phyloP scores from a whole-genome alignment of 2,797 vertebrate genomes.

The Sorex maritimensis region DNA sequence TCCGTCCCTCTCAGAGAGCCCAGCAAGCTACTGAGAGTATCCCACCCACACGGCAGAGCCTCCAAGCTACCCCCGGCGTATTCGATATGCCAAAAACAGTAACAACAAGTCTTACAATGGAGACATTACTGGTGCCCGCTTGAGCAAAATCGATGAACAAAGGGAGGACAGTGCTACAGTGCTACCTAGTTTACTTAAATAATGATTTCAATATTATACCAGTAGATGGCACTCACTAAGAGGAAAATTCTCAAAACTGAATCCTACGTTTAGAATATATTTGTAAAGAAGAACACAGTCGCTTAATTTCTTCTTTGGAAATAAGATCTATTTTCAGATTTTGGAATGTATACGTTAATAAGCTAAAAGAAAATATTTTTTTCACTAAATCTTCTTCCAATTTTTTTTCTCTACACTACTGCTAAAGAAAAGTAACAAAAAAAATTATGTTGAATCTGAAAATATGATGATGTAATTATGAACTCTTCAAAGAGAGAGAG shows the following conservation, averaged over 20 bases:
- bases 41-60: too few species aligned
- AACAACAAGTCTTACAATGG: too few species aligned
- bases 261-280: neutral
- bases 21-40: too few species aligned
- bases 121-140: too few species aligned
- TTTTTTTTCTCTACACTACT: neutral
- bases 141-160: too few species aligned
- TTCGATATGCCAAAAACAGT: too few species aligned
- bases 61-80: too few species aligned
- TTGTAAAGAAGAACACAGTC: neutral
- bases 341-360: neutral
- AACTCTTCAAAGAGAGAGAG: neutral
- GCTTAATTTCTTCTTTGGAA: slow-evolving; percentile 34
- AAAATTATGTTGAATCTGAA: neutral
- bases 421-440: neutral
- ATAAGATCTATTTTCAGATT: neutral
- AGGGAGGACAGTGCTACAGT: neutral
- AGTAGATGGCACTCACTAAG: slow-evolving; percentile 78
- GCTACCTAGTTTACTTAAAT: neutral
- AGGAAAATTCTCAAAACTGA: slow-evolving; percentile 50
- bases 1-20: too few species aligned
- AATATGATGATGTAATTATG: slow-evolving; percentile 17
- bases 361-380: neutral
- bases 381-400: neutral
- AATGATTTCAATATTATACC: slow-evolving; percentile 36